Evolutionary conservation across 2,113 vertebrate species (phyloP).

Genomic region (Leiothrix lutea): DNA sequence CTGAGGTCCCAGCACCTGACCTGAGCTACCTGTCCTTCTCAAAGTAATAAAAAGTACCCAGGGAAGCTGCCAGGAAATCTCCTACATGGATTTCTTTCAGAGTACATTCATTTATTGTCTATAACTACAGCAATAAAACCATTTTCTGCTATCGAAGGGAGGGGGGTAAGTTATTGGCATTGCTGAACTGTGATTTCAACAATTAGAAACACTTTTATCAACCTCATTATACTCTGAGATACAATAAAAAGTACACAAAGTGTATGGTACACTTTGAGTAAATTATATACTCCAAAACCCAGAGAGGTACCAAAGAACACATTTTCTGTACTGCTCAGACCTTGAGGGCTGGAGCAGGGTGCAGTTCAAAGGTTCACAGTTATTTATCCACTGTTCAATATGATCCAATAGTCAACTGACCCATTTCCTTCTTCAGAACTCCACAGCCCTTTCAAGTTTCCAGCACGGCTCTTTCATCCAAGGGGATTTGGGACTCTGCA

Average conservation of each 20-base stretch:
- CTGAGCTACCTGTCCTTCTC: background rate
- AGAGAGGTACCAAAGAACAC: background rate
- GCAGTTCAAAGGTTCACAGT: constrained; percentile 3
- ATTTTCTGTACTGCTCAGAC: background rate
- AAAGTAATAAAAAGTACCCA: background rate
- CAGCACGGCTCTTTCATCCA: background rate
- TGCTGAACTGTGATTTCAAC: background rate
- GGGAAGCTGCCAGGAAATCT: background rate
- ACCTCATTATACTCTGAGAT: background rate
- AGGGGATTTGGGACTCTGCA: background rate
- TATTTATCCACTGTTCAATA: background rate
- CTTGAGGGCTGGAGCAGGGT: background rate
- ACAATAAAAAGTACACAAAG: background rate
- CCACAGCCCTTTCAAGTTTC: background rate
- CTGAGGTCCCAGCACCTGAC: background rate
- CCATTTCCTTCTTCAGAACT: background rate
- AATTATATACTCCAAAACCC: background rate
- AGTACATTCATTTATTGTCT: background rate
- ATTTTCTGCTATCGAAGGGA: background rate
- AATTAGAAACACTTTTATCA: background rate
- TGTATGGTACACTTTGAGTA: background rate
- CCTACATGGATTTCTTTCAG: background rate
- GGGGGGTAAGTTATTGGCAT: background rate
- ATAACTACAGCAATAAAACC: background rate
- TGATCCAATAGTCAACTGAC: background rate